These are phyloP conservation scores for Stictocephala bisonia DNA, from an alignment of 2,888 invertebrate species.

Conservation along the genomic window DNA sequence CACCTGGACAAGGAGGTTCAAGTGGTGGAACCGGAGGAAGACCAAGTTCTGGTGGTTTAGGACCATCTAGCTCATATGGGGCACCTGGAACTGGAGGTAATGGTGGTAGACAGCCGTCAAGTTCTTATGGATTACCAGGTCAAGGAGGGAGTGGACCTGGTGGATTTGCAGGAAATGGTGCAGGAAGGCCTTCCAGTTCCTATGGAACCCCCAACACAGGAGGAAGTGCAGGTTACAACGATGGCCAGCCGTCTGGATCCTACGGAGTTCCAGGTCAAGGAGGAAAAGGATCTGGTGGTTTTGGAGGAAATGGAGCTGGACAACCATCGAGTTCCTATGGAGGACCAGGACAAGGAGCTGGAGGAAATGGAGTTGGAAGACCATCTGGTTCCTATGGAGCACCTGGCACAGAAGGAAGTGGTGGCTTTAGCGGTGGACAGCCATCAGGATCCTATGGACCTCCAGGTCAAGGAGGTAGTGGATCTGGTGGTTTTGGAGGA, in stretches of 20 bases:
- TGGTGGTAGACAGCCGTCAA: constrained; percentile 36
- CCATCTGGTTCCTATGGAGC: constrained; percentile 23
- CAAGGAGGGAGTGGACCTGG: background rate
- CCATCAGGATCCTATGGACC: constrained; percentile 17
- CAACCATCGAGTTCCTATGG: background rate
- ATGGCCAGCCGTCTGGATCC: too few relatives aligned
- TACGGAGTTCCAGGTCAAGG: constrained; percentile 6
- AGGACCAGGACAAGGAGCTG: constrained; percentile 34
- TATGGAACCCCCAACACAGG: constrained; percentile 41
- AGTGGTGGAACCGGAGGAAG: constrained; percentile 37
- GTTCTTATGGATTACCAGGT: constrained; percentile 38
- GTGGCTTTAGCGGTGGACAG: background rate
- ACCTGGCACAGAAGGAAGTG: constrained; percentile 2
- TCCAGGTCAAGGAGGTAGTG: constrained; percentile 18
- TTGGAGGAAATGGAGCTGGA: constrained; percentile 1
- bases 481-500: constrained; percentile 8
- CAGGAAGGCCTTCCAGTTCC: constrained; percentile 28
- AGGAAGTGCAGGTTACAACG: too few relatives aligned
- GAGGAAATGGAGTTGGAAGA: constrained; percentile 22
- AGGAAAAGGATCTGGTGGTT: constrained; percentile 14
- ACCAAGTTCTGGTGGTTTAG: constrained; percentile 19
- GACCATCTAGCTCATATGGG: constrained; percentile 23
- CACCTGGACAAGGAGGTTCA: constrained; percentile 25
- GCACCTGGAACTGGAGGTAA: constrained; percentile 11
- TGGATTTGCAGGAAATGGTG: background rate